Evolutionary conservation across 1,140 invertebrate species (phyloP).

Genomic region (Laupala kohalensis): DNA sequence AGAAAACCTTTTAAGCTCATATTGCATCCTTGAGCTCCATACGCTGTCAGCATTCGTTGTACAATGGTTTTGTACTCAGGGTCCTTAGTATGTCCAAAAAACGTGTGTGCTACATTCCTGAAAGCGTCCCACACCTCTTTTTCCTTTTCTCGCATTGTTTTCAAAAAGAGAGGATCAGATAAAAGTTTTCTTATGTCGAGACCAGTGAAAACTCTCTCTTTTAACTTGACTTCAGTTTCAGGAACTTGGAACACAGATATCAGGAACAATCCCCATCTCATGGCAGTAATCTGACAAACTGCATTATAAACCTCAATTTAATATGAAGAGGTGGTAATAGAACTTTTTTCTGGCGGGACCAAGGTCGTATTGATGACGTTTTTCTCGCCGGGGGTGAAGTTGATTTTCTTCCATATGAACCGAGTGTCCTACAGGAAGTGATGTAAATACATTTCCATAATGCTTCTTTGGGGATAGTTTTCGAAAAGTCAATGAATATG

Average conservation of each 20-base stretch:
- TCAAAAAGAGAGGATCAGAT: slow-evolving; percentile 7
- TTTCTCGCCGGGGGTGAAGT: too few species aligned
- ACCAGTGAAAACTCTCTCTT: neutral
- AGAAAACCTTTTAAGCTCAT: too few species aligned
- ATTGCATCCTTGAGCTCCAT: neutral
- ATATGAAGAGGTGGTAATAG: neutral
- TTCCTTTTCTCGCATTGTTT: slow-evolving; percentile 8
- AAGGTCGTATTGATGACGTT: too few species aligned
- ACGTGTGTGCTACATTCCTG: neutral
- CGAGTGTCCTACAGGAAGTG: neutral
- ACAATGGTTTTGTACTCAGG: slow-evolving; percentile 8
- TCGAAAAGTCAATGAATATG: slow-evolving; percentile 23
- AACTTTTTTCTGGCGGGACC: too few species aligned
- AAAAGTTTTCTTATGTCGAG: slow-evolving; percentile 7
- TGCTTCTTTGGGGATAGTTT: slow-evolving; percentile 26
- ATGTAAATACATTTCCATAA: slow-evolving; percentile 9
- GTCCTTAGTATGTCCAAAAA: neutral
- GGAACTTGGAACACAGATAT: slow-evolving; percentile 1
- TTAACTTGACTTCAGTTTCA: neutral
- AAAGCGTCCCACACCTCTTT: neutral
- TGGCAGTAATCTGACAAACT: too few species aligned
- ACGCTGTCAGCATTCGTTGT: slow-evolving; percentile 4
- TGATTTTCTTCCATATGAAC: slow-evolving; percentile 3
- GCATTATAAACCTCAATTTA: too few species aligned
- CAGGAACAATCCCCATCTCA: too few species aligned